Percentiles rank a stretch among this genome's conserved stretches.
Conservation (phyloP, 2,113 vertebrate species). For the Protomyctophum bolini region DNA sequence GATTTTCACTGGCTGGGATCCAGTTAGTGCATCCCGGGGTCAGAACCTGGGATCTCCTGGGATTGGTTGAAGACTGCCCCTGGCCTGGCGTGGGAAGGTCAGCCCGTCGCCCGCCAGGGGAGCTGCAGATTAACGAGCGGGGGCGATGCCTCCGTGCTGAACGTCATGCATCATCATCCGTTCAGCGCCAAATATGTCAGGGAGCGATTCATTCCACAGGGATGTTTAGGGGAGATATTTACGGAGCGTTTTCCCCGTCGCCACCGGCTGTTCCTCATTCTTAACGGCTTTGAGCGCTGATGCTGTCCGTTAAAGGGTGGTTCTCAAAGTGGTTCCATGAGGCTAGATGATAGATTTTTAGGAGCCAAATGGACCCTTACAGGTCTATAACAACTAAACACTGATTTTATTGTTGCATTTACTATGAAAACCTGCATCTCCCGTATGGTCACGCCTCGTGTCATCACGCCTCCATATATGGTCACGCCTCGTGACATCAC, state of each 20-base stretch:
- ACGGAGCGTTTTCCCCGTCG: constrained; percentile 56
- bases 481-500: no score
- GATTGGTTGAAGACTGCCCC: constrained; percentile 32
- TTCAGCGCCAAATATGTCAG: constrained; percentile 62
- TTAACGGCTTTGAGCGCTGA: constrained; percentile 24
- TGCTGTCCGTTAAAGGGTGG: constrained; percentile 11
- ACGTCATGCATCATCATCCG: constrained; percentile 66
- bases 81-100: constrained; percentile 63
- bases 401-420: no score
- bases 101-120: constrained; percentile 52
- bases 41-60: constrained; percentile 42
- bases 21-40: constrained; percentile 3
- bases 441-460: no score
- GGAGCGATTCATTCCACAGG: constrained; percentile 46
- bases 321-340: no score
- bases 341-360: no score
- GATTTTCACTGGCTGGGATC: not conserved
- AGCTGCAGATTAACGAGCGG: constrained; percentile 68
- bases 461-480: no score
- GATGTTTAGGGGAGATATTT: constrained; percentile 64
- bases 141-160: constrained; percentile 51
- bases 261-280: constrained; percentile 36
- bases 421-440: no score
- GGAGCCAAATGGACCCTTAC: no score
- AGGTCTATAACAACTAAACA: no score